Percentiles rank a stretch among this genome's conserved stretches.
These are phyloP conservation scores for Drosophila chauvacae DNA, from an alignment of 1,140 invertebrate species.

Conservation along the genomic window DNA sequence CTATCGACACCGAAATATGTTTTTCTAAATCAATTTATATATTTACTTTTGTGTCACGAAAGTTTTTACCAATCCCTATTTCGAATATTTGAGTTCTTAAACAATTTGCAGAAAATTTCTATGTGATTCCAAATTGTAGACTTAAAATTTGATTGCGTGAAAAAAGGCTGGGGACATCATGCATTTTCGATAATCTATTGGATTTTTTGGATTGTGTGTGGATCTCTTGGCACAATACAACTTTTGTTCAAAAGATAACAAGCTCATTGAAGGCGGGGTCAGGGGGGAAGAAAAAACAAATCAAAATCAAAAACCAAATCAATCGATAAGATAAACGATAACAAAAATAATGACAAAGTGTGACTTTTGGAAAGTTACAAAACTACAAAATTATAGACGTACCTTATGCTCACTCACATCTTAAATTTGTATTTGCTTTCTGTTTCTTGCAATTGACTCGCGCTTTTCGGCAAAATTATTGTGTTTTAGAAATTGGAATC, in stretches of 20 bases:
- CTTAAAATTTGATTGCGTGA: slow-evolving; percentile 1
- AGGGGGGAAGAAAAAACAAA: slow-evolving; percentile 15
- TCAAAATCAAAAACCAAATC: slow-evolving; percentile 44
- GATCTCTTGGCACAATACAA: slow-evolving; percentile 20
- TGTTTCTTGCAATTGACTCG: slow-evolving; percentile 62
- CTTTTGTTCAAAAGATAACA: slow-evolving; percentile 24
- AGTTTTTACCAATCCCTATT: background rate
- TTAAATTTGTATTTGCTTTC: slow-evolving; percentile 78
- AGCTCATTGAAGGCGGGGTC: slow-evolving; percentile 22
- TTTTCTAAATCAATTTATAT: background rate
- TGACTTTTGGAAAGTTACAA: slow-evolving; percentile 52
- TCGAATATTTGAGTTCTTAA: background rate
- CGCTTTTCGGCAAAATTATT: slow-evolving; percentile 45
- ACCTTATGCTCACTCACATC: slow-evolving; percentile 84
- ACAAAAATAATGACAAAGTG: slow-evolving; percentile 46
- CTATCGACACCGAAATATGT: background rate
- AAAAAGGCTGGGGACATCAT: slow-evolving; percentile 17
- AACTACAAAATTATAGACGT: slow-evolving; percentile 69
- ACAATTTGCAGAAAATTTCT: slow-evolving; percentile 13
- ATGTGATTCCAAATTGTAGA: slow-evolving; percentile 3
- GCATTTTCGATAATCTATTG: slow-evolving; percentile 37
- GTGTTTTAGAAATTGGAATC: slow-evolving; percentile 34
- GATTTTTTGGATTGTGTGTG: slow-evolving; percentile 24
- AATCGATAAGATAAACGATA: slow-evolving; percentile 58
- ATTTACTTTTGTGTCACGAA: background rate